phyloP scores from a whole-genome alignment of 2,113 vertebrate genomes.

The Brevimyrus niger region DNA sequence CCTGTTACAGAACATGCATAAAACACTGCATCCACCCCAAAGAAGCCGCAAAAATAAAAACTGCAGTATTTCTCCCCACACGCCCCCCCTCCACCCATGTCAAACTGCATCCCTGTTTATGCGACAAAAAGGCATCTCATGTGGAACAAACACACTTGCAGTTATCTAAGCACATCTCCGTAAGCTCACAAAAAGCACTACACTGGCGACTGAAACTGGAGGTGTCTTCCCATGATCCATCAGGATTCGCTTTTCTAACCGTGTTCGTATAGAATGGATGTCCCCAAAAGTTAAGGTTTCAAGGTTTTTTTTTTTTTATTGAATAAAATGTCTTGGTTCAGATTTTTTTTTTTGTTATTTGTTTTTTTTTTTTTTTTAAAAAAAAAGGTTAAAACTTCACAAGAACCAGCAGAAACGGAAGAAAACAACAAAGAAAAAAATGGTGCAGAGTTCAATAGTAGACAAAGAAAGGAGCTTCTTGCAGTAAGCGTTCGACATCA shows the following conservation, averaged over 20 bases:
- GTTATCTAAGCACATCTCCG: slow-evolving; percentile 35
- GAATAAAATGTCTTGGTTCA: slow-evolving; percentile 48
- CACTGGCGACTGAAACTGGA: slow-evolving; percentile 11
- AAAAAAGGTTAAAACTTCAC: slow-evolving; percentile 41
- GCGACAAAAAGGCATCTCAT: slow-evolving; percentile 26
- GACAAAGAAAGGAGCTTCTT: slow-evolving; percentile 24
- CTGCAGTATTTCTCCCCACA: slow-evolving; percentile 35
- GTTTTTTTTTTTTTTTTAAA: not conserved
- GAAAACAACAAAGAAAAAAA: slow-evolving; percentile 27
- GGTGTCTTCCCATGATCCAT: slow-evolving; percentile 1
- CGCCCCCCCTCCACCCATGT: slow-evolving; percentile 21
- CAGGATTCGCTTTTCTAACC: slow-evolving; percentile 17
- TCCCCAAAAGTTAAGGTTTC: slow-evolving; percentile 37
- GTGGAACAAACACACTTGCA: slow-evolving; percentile 21
- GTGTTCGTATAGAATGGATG: slow-evolving; percentile 42
- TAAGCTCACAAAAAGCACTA: slow-evolving; percentile 29
- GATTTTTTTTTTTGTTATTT: not conserved
- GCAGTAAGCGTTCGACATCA: slow-evolving; percentile 4
- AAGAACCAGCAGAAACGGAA: slow-evolving; percentile 48
- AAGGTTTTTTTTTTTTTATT: slow-evolving; percentile 34
- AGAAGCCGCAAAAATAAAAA: slow-evolving; percentile 48
- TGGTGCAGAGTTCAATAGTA: slow-evolving; percentile 44
- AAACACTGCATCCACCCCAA: slow-evolving; percentile 37
- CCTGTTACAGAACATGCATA: slow-evolving; percentile 49
- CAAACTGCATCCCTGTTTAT: slow-evolving; percentile 35